Evolutionary conservation across 2,113 vertebrate genomes (phyloP).

Genomic region (Nettapus auritus): DNA sequence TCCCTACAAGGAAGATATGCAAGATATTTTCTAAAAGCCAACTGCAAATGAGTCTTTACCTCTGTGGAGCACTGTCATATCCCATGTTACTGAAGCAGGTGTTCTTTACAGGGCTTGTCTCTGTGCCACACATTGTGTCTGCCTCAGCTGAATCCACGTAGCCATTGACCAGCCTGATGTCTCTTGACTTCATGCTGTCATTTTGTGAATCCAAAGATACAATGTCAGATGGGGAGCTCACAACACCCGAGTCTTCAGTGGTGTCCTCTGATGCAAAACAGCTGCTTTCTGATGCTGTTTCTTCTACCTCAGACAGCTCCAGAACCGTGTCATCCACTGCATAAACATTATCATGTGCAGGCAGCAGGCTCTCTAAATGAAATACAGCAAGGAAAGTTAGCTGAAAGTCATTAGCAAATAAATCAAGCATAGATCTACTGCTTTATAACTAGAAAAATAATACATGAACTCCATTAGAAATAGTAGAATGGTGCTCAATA

Average conservation of each 20-base stretch:
- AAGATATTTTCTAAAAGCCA: background rate
- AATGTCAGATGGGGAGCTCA: slow-evolving; percentile 84
- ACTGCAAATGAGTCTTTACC: slow-evolving; percentile 52
- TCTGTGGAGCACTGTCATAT: slow-evolving; percentile 55
- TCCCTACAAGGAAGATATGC: background rate
- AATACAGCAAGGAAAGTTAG: slow-evolving; percentile 60
- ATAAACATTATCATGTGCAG: slow-evolving; percentile 45
- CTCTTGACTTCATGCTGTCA: slow-evolving; percentile 71
- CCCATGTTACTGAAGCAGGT: slow-evolving; percentile 66
- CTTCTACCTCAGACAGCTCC: slow-evolving; percentile 74
- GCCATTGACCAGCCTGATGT: slow-evolving; percentile 68
- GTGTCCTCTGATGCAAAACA: slow-evolving; percentile 88
- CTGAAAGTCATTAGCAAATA: background rate
- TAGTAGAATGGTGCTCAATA: background rate
- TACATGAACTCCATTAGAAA: background rate
- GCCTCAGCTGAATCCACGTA: slow-evolving; percentile 51
- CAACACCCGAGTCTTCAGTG: slow-evolving; percentile 83
- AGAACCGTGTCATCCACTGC: slow-evolving; percentile 54
- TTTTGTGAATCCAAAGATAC: slow-evolving; percentile 84
- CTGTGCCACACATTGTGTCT: background rate
- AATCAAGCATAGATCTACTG: background rate
- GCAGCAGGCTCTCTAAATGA: slow-evolving; percentile 80
- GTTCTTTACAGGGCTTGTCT: slow-evolving; percentile 26
- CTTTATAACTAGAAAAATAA: background rate
- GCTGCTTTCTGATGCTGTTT: slow-evolving; percentile 85